Evolutionary conservation across 1,140 invertebrate species (phyloP), one percentile per base, ranked within the genome.

Genomic region (Saccostrea glomerata): DNA sequence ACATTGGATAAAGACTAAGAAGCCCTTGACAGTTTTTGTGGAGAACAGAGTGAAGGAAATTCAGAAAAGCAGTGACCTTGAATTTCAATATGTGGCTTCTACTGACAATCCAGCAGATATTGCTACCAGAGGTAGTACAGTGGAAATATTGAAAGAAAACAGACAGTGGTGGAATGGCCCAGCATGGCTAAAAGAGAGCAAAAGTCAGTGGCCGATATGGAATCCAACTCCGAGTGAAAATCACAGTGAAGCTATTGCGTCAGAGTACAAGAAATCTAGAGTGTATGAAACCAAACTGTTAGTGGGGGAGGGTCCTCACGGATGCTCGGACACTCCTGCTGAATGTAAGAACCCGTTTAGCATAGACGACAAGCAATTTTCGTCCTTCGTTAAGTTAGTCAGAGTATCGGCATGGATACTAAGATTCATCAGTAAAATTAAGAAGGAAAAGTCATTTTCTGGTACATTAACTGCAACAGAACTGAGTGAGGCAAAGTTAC

Each of bases 81-180:
- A 30, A 47, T 58, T 82, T 82, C 73, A 30, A 12, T 85, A 89
- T 73, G 87, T 90, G 77, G 73, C 87, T 12, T 54, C 63, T 47
- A 77, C 82, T 23, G 25, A 84, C 13, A 90, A 90, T 54, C 88
- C 85, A 56, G 87, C 86, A 63, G 87, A 90, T 87, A 12, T 87
- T 0, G 40, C 70, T 20, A 54, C 30, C 7, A 55, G 86, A 36
- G 90, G 90, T 17, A 83, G 6, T 3, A 85, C 84, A n/a, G 84
- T 85, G n/a, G 15, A 20, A 11, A 11, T 13, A 20, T 13, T 85
- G 2, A 60, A 15, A 23, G 55, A 85, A 58, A 55, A 85, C n/a
- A 85, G 17, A 56, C 7, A 58, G 4, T 89, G 88, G 88, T 86
- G 88, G 85, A 36, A 89, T 56, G 88, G 85, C 25, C 85, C 88